Percentiles rank a stretch among this genome's conserved stretches.
phyloP scores from a whole-genome alignment of 2,888 invertebrate species.

The Fabriciana adippe region DNA sequence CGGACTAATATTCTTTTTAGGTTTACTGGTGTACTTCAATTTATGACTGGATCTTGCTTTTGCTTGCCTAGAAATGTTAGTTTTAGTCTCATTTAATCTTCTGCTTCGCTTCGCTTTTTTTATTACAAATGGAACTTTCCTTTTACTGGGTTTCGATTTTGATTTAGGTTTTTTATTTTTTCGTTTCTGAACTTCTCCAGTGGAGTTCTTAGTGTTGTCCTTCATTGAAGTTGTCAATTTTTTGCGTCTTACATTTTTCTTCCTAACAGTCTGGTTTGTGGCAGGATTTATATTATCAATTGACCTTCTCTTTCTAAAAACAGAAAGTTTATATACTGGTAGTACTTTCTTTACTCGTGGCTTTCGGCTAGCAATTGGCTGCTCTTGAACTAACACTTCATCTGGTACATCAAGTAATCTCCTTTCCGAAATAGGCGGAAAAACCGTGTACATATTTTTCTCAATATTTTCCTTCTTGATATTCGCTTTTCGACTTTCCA shows the following conservation, averaged over 20 bases:
- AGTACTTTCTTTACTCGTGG: slow-evolving; percentile 54
- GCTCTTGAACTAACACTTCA: slow-evolving; percentile 49
- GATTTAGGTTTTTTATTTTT: slow-evolving; percentile 12
- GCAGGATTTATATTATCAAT: background rate
- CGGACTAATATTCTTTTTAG: background rate
- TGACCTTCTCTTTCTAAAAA: slow-evolving; percentile 38
- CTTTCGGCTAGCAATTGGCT: slow-evolving; percentile 42
- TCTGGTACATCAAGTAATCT: slow-evolving; percentile 46
- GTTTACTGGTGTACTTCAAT: slow-evolving; percentile 17
- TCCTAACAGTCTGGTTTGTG: background rate
- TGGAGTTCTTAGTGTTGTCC: background rate
- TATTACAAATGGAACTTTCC: slow-evolving; percentile 2
- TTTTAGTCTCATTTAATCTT: slow-evolving; percentile 1
- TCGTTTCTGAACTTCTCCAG: background rate
- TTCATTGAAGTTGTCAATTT: background rate
- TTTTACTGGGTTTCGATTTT: slow-evolving; percentile 8
- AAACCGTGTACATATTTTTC: slow-evolving; percentile 52
- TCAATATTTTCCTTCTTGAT: slow-evolving; percentile 25
- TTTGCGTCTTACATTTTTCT: background rate
- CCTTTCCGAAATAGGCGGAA: slow-evolving; percentile 44
- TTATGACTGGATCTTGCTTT: slow-evolving; percentile 5
- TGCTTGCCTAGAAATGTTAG: background rate
- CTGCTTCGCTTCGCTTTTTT: slow-evolving; percentile 4
- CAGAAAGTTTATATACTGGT: slow-evolving; percentile 27
- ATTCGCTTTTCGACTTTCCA: slow-evolving; percentile 25